phyloP scores from a whole-genome alignment of 2,113 vertebrate genomes.

The Setophaga kirtlandii region DNA sequence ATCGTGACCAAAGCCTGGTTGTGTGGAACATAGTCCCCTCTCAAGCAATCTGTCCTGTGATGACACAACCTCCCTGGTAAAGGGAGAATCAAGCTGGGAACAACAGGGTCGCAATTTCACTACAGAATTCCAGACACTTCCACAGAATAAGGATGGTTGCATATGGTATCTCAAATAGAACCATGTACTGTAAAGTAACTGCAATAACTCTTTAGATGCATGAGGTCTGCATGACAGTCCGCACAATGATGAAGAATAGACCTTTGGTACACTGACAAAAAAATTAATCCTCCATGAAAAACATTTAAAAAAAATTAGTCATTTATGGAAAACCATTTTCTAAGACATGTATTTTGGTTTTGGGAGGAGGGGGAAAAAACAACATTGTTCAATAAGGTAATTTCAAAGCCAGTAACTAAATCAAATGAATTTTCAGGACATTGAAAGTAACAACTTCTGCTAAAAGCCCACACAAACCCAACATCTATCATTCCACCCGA shows the following conservation, averaged over 20 bases:
- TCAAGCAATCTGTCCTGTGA: background rate
- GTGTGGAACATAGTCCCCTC: background rate
- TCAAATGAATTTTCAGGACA: background rate
- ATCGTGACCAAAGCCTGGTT: rapidly evolving
- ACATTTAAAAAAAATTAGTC: background rate
- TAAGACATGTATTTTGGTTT: rapidly evolving
- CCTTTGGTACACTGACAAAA: background rate
- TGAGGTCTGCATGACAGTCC: background rate
- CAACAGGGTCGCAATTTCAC: background rate
- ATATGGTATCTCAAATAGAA: background rate
- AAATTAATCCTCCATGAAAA: background rate
- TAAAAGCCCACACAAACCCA: background rate
- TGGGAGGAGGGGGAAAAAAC: background rate
- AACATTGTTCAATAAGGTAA: background rate
- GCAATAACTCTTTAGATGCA: background rate
- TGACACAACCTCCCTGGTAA: background rate
- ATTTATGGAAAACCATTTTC: background rate
- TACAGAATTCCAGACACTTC: background rate
- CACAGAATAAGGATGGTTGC: background rate
- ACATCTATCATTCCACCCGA: background rate
- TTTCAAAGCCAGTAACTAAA: background rate
- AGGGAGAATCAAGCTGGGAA: background rate
- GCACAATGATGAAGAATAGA: background rate
- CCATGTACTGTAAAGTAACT: background rate
- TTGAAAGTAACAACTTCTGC: background rate